These are phyloP conservation scores for Hipposideros armiger DNA, from an alignment of 2,113 vertebrate genomes.

Conservation along the genomic window DNA sequence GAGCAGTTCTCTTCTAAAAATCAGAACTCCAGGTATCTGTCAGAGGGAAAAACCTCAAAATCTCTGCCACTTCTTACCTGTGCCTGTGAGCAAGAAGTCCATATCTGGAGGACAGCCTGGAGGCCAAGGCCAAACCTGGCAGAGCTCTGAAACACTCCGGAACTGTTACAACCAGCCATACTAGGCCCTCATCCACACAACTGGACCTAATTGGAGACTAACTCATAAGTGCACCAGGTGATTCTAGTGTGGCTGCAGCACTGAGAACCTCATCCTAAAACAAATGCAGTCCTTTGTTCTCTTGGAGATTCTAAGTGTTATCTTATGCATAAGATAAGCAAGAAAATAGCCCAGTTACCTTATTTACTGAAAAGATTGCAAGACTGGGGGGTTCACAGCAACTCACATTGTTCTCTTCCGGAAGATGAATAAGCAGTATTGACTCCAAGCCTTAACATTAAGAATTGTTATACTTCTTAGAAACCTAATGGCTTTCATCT, in stretches of 20 bases:
- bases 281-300: neutral
- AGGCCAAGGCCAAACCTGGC: too few relatives aligned
- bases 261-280: neutral
- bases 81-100: neutral
- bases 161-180: neutral
- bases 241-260: too few relatives aligned
- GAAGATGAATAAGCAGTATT: neutral
- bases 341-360: neutral
- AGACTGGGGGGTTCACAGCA: neutral
- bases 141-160: neutral
- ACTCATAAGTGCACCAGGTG: neutral
- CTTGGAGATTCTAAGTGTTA: neutral
- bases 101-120: accelerated
- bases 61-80: neutral
- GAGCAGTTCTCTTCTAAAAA: neutral
- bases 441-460: neutral
- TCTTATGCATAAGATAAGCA: neutral
- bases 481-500: neutral
- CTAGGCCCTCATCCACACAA: too few relatives aligned
- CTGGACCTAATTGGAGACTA: neutral
- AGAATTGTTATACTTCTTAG: neutral
- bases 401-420: accelerated
- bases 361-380: neutral
- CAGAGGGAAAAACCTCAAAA: neutral
- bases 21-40: neutral